phyloP scores from a whole-genome alignment of 2,888 invertebrate species.

The Parnassius smintheus region DNA sequence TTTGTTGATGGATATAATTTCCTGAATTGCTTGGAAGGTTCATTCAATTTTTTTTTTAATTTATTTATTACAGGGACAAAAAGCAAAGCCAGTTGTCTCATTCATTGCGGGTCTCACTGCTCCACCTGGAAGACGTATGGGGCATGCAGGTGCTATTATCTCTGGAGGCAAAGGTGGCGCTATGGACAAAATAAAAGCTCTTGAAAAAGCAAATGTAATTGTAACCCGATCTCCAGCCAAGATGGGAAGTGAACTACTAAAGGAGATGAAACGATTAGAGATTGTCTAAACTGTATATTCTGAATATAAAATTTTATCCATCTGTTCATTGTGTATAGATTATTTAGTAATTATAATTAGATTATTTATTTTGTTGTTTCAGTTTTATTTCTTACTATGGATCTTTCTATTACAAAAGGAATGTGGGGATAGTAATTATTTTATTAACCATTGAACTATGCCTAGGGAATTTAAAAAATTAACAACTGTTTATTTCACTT shows the following conservation, averaged over 20 bases:
- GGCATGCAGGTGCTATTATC: conserved; percentile 99
- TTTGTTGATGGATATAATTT: too few relatives aligned
- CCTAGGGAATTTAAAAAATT: too few relatives aligned
- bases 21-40: too few relatives aligned
- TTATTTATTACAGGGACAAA: conserved; percentile 84
- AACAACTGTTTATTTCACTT: too few relatives aligned
- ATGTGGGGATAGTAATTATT: not conserved
- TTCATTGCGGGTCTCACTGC: conserved; percentile 99
- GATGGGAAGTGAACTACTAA: conserved; percentile 94
- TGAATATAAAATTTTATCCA: conserved; percentile 36
- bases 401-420: conserved; percentile 7
- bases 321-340: conserved; percentile 59
- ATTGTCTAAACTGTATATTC: conserved; percentile 66
- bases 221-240: conserved; percentile 98
- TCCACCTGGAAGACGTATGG: conserved; percentile 98
- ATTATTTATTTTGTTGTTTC: conserved; percentile 67
- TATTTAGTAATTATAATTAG: conserved; percentile 61
- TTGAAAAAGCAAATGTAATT: conserved; percentile 95
- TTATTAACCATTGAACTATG: too few relatives aligned
- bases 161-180: conserved; percentile 99
- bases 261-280: conserved; percentile 93
- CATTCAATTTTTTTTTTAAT: not conserved
- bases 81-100: conserved; percentile 98
- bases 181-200: conserved; percentile 97
- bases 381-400: conserved; percentile 18